Base-by-base conservation (phyloP, 2,797 vertebrate species). In the Paguma larvata region DNA sequence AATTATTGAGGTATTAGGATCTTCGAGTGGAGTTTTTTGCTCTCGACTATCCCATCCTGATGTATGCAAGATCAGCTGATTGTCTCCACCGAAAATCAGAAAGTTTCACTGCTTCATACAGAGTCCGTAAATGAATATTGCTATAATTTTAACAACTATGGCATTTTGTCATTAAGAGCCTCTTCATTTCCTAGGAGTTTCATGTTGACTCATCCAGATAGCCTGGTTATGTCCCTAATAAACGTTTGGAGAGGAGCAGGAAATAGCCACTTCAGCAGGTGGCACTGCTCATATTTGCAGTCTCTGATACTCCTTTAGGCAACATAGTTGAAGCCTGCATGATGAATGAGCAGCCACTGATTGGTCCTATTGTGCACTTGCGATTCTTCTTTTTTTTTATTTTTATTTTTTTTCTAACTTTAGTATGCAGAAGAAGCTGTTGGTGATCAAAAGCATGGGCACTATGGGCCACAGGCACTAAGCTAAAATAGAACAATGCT, bases 261-360 rank as follows among this genome's bases (percentile, higher is more conserved):
- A 98, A 98, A 98, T 91, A 95, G 97, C 97, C 94, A 18, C 85
- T 87, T 94, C 96, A 85, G 97, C 98, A 98, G 98, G 98, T 98
- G 98, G 96, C 92, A 70, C 21, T 1, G 41, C 95, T 83, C 95
- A 95, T 96, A 96, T 97, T 96, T 97, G 92, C 93, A 97, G 90
- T 95, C 94, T 97, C 90, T 53, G 95, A 89, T 96, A 94, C 95
- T 97, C 89, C 97, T 96, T 97, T 97, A 88, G 96, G 97, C 97
- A 96, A 62, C 87, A 48, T 25, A 84, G 95, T 96, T 97, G 96
- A 98, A 97, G 96, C 82, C 95, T 97, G 95, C 95, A 89, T 98
- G 97, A 98, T 98, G 97, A 97, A 95, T 86, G 95, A 97, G 95
- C 92, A 65, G 41, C 68, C 63, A 23, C 95, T 98, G 97, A 97